Percentiles rank a stretch among this genome's conserved stretches.
phyloP scores from a whole-genome alignment of 1,140 invertebrate species.

The Asobara japonica region DNA sequence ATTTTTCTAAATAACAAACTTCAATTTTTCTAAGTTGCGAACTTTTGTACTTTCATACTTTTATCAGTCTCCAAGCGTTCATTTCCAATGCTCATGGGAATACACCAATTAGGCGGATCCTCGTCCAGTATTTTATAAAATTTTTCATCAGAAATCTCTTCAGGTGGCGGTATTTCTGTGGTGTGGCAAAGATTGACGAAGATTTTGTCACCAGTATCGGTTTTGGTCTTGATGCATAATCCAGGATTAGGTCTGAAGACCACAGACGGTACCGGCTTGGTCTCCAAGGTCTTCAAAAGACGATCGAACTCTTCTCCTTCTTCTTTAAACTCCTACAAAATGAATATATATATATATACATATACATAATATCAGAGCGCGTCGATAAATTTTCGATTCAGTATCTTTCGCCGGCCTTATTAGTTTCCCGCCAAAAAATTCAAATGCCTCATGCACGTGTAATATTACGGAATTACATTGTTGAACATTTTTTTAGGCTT shows the following conservation, averaged over 20 bases:
- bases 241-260: constrained; percentile 65
- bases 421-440: no score
- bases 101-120: constrained; percentile 77
- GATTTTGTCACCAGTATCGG: constrained; percentile 75
- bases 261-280: constrained; percentile 36
- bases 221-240: constrained; percentile 84
- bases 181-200: constrained; percentile 85
- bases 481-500: no score
- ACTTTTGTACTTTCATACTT: constrained; percentile 40
- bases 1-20: constrained; percentile 11
- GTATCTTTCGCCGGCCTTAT: no score
- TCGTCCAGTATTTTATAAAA: constrained; percentile 77
- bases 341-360: background rate
- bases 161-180: constrained; percentile 79
- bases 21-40: background rate
- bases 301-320: constrained; percentile 35
- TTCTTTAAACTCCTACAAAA: constrained; percentile 31
- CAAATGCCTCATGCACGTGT: no score
- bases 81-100: constrained; percentile 90
- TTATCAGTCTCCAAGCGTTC: constrained; percentile 82
- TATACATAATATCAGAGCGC: no score
- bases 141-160: constrained; percentile 82
- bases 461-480: no score
- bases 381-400: no score
- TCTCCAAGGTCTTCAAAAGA: constrained; percentile 39